Evolutionary conservation across 1,140 invertebrate genomes (phyloP).

Genomic region (Drosophila repleta): DNA sequence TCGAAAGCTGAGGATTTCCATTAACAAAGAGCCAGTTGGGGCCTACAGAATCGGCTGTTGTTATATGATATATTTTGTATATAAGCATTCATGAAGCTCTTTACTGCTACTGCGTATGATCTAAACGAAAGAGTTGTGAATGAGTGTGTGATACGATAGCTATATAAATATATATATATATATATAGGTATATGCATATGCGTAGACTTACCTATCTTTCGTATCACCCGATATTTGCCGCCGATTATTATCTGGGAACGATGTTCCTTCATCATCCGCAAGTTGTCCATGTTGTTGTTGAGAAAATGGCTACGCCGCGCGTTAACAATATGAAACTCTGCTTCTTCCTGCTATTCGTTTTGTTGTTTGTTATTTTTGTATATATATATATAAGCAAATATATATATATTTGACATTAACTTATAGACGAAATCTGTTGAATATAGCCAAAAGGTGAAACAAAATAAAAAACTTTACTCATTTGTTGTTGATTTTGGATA

Average conservation of each 20-base stretch:
- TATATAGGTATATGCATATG: neutral
- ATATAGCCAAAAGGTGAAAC: neutral
- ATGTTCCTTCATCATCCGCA: constrained; percentile 75
- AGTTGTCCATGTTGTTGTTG: constrained; percentile 77
- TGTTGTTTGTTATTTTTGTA: neutral
- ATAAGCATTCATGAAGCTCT: too few species aligned
- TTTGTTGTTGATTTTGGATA: too few species aligned
- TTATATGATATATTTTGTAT: too few species aligned
- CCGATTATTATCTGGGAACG: constrained; percentile 91
- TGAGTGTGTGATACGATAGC: neutral
- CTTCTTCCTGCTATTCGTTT: neutral
- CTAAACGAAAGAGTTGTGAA: neutral
- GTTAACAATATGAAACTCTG: constrained; percentile 3
- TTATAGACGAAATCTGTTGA: constrained; percentile 16
- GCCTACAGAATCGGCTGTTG: too few species aligned
- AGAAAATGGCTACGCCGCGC: constrained; percentile 22
- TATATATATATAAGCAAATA: neutral
- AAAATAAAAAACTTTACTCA: neutral
- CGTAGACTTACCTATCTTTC: constrained; percentile 91
- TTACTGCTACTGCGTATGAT: neutral
- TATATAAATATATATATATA: neutral
- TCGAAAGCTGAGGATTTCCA: too few species aligned
- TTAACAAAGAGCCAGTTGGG: too few species aligned
- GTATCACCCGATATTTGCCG: constrained; percentile 96
- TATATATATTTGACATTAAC: neutral